These are phyloP conservation scores for Proales similis DNA, from an alignment of 1,140 invertebrate species.

Conservation along the genomic window DNA sequence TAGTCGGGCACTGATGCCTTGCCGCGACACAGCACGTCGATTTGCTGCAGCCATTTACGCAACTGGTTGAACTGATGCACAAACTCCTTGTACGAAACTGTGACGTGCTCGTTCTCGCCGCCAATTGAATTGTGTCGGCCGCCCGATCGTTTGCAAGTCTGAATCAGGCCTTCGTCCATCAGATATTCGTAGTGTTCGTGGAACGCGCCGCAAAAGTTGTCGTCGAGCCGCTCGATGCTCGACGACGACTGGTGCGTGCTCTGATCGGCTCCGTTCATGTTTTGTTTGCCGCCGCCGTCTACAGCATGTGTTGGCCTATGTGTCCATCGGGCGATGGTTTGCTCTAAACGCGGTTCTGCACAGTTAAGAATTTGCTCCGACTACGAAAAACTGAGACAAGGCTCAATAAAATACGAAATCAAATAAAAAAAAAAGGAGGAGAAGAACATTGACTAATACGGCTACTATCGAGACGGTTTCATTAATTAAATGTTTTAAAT, in stretches of 20 bases:
- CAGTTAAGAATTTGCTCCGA: too few species aligned
- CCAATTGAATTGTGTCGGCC: constrained; percentile 46
- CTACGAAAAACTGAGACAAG: too few species aligned
- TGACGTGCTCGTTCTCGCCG: constrained; percentile 51
- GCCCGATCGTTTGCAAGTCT: constrained; percentile 65
- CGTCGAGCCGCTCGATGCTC: constrained; percentile 43
- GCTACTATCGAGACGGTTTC: too few species aligned
- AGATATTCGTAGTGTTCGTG: constrained; percentile 77
- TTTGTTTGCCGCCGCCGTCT: too few species aligned
- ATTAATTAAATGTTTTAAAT: too few species aligned
- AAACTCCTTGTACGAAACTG: constrained; percentile 66
- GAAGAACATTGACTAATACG: too few species aligned
- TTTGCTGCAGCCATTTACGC: constrained; percentile 68
- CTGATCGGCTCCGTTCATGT: too few species aligned
- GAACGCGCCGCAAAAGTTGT: constrained; percentile 80
- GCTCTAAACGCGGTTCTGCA: too few species aligned
- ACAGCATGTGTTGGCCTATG: too few species aligned
- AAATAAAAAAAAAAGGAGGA: too few species aligned
- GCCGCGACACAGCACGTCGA: constrained; percentile 55
- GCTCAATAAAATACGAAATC: too few species aligned
- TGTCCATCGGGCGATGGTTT: too few species aligned
- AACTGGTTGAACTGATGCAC: constrained; percentile 70
- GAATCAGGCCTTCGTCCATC: constrained; percentile 83
- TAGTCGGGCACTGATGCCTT: constrained; percentile 41
- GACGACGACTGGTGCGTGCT: constrained; percentile 3